Evolutionary conservation across 2,888 invertebrate genomes (phyloP), one percentile per base, ranked within the genome.

Genomic region (Folsomia candida): DNA sequence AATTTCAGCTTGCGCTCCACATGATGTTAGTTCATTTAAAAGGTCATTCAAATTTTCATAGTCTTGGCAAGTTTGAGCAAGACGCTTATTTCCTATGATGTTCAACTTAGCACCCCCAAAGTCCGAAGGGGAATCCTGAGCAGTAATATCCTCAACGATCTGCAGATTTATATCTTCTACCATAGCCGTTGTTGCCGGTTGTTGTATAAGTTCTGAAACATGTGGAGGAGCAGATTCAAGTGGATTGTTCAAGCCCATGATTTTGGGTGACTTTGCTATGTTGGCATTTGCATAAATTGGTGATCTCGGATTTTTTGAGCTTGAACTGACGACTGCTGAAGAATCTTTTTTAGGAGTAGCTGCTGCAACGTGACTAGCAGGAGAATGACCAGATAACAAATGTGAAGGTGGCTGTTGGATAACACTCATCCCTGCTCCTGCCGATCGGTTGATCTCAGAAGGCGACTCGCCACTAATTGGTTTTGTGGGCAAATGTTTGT

Each of bases 271-370:
- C 18, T 18, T 25, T 6, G 59, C 25, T 24, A 59, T 25, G 26
- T 20, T 59, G 18, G 62, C 62, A 62, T 62, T 62, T n/a, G 62
- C 62, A 62, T 62, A 62, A 62, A 62, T 62, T 28, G 62, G 62
- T 20, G 62, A 62, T 20, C 62, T 28, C 4, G n/a, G 62, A 18
- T 29, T 37, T 20, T 62, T 62, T 9, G 27, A 20, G 2, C 4
- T 22, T 4, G 18, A 29, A 29, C 14, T 29, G 28, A 9, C 26
- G n/a, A n/a, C 29, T 24, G 14, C 26, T 59, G 18, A 24, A 6
- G 22, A 14, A 24, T 59, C 24, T 18, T n/a, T n/a, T n/a, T n/a
- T n/a, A n/a, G n/a, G n/a, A n/a, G n/a, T n/a, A n/a, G n/a, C n/a
- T n/a, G n/a, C n/a, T n/a, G n/a, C n/a, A n/a, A n/a, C n/a, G n/a